Base-by-base conservation (phyloP, 2,888 invertebrate genomes). In the Boloria selene region DNA sequence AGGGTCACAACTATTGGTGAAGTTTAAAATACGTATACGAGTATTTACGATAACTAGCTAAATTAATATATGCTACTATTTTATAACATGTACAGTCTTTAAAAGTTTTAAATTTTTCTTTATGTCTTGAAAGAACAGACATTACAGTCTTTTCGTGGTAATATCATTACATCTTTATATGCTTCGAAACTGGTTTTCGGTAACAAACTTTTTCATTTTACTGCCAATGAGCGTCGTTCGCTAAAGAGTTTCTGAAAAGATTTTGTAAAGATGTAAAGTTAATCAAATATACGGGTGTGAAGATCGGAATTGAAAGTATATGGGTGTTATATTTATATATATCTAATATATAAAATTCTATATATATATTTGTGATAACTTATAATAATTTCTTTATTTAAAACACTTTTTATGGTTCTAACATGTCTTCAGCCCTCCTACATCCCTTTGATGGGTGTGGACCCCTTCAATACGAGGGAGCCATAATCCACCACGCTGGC, bases 161-260 rank as follows among this genome's bases (percentile, higher is more conserved):
- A 58, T 58, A 59, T 62, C 53, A 52, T 63, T 54, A 63, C 59
- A 63, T 50, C 52, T 62, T 59, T 67, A 67, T 67, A 50, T 45
- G 67, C 59, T 42, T 50, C 16, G 31, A 65, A 65, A 31, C 53
- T 38, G 59, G 44, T 17, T 59, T 51, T 63, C 31, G n/a, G 26
- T 60, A 52, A 54, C 54, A 63, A 63, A 63, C 49, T 58, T 60
- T 54, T 67, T 50, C 50, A 58, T 60, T 67, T 63, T 67, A 63
- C 60, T 49, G 51, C 53, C 61, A 56, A 61, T 63, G 59, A 62
- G 47, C 47, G 47, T 59, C 58, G 58, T 47, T 31, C 7, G 58
- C 47, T 58, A 17, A 59, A 59, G 58, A 59, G 49, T 59, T 59
- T 26, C 17, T 26, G 31, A 13, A 47, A 61, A 61, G 53, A 16